Evolutionary conservation across 2,888 invertebrate genomes (phyloP).

Genomic region (Cheilosia soror): DNA sequence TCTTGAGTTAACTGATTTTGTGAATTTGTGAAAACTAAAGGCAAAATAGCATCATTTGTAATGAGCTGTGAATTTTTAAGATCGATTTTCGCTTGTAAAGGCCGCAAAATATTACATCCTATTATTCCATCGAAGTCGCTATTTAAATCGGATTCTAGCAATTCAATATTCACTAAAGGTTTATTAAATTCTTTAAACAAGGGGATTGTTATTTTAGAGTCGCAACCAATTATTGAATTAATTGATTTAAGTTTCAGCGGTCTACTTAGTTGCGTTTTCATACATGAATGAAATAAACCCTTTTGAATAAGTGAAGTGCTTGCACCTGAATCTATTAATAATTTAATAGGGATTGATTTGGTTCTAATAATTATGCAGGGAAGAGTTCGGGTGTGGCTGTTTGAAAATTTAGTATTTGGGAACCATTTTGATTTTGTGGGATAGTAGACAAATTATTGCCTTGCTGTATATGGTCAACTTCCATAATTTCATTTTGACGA

Average conservation of each 20-base stretch:
- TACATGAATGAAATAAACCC: conserved; percentile 5
- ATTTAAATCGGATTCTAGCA: too few species aligned
- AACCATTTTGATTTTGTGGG: not conserved
- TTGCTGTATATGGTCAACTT: conserved; percentile 14
- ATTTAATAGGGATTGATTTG: not conserved
- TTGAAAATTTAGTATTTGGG: not conserved
- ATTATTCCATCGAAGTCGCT: not conserved
- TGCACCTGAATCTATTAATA: conserved; percentile 20
- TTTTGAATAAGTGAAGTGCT: not conserved
- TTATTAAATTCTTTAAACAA: too few species aligned
- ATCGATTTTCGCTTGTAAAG: conserved; percentile 15
- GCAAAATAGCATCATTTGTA: conserved; percentile 5
- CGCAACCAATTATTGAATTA: not conserved
- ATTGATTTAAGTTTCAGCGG: conserved; percentile 16
- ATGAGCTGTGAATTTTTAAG: not conserved
- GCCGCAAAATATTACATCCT: conserved; percentile 12
- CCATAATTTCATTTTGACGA: not conserved
- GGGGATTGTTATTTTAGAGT: too few species aligned
- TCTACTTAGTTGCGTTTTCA: conserved; percentile 9
- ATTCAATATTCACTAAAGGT: too few species aligned
- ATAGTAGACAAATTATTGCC: conserved; percentile 17
- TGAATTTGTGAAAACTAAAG: conserved; percentile 3
- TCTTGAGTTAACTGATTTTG: conserved; percentile 1
- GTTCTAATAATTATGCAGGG: conserved; percentile 22
- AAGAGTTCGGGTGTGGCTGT: conserved; percentile 20